Conservation (phyloP, 2,797 vertebrate species). For the Hephaestus fuliginosus region DNA sequence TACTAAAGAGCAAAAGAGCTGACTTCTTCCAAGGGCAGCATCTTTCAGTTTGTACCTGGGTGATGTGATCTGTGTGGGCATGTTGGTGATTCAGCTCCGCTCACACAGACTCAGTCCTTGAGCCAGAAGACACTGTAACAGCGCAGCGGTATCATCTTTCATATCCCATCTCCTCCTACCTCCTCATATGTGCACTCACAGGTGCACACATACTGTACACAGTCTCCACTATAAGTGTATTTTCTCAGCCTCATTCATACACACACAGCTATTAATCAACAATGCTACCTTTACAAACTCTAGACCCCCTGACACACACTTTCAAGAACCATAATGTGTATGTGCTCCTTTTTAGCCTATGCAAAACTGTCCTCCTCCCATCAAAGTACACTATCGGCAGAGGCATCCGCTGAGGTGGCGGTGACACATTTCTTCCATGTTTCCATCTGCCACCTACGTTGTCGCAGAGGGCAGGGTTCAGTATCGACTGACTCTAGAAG, state of each 20-base stretch:
- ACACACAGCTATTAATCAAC: slow-evolving; percentile 23
- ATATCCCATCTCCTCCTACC: slow-evolving; percentile 38
- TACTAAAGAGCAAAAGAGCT: slow-evolving; percentile 38
- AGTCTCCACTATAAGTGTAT: not conserved
- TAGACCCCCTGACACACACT: not conserved
- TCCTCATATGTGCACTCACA: slow-evolving; percentile 37
- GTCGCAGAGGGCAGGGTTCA: slow-evolving; percentile 33
- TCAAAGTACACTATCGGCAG: slow-evolving; percentile 17
- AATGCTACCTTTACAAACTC: not conserved
- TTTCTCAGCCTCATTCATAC: slow-evolving; percentile 18
- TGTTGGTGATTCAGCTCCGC: slow-evolving; percentile 71
- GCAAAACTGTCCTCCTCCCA: slow-evolving; percentile 22
- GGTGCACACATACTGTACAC: slow-evolving; percentile 25
- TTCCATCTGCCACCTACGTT: slow-evolving; percentile 51
- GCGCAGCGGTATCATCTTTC: slow-evolving; percentile 38
- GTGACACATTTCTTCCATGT: slow-evolving; percentile 48
- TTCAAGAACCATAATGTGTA: not conserved
- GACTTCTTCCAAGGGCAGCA: slow-evolving; percentile 66
- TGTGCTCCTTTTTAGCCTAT: not conserved
- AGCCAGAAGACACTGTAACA: slow-evolving; percentile 76
- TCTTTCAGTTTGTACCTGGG: slow-evolving; percentile 64
- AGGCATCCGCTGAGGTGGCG: slow-evolving; percentile 54
- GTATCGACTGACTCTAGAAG: slow-evolving; percentile 30
- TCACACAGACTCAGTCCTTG: slow-evolving; percentile 74
- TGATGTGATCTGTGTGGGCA: slow-evolving; percentile 75